These are phyloP conservation scores for Petrosia ficiformis DNA, from an alignment of 37 sponge, comb jelly and placozoan genomes.

Conservation along the genomic window DNA sequence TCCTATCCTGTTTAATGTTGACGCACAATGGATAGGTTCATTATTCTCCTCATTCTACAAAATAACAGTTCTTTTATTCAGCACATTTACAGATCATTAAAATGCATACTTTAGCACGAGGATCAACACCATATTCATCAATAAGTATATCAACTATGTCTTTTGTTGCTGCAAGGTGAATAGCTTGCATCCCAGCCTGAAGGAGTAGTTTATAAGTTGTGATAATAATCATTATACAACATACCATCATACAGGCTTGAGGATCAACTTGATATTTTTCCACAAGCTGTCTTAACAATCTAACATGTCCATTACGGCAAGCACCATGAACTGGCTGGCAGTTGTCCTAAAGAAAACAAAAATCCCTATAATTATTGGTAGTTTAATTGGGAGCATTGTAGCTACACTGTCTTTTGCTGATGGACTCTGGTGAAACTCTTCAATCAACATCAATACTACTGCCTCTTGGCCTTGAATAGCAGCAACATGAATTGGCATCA, in stretches of 20 bases:
- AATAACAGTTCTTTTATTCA: neutral
- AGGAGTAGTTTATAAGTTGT: too few relatives aligned
- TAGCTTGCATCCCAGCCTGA: neutral
- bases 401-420: neutral
- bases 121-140: neutral
- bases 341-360: neutral
- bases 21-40: constrained; percentile 1
- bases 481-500: constrained; percentile 30
- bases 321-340: constrained; percentile 24
- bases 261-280: constrained; percentile 27
- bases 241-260: too few relatives aligned
- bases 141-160: neutral
- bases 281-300: neutral
- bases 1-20: too few relatives aligned
- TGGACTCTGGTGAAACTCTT: constrained; percentile 14
- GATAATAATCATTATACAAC: too few relatives aligned
- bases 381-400: neutral
- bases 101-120: neutral
- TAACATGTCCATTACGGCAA: neutral
- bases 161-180: neutral
- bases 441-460: constrained; percentile 3
- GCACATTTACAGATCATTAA: too few relatives aligned
- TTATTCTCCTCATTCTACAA: neutral
- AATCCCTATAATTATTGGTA: too few relatives aligned
- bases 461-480: constrained; percentile 8